A percentile compares a stretch with the other conserved stretches of the same genome.
These are phyloP conservation scores for Aphelinus atriplicis DNA, from an alignment of 1,140 invertebrate species.

Conservation along the genomic window DNA sequence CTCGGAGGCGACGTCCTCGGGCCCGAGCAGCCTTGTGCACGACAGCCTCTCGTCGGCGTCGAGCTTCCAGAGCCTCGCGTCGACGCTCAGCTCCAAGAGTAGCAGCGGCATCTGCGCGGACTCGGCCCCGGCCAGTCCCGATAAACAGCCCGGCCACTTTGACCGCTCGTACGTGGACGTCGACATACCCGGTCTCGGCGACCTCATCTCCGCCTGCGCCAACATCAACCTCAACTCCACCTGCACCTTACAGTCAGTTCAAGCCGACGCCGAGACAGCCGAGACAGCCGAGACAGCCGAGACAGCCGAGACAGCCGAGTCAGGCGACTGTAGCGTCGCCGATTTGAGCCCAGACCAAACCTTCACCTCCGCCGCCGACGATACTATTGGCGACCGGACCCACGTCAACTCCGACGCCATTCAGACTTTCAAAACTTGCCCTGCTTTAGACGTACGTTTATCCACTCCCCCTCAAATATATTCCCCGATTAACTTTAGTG, in stretches of 20 bases:
- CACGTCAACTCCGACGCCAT: not conserved
- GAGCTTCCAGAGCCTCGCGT: conserved; percentile 54
- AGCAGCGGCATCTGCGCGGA: conserved; percentile 51
- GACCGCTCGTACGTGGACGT: conserved; percentile 48
- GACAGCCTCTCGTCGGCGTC: conserved; percentile 55
- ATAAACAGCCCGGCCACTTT: conserved; percentile 28
- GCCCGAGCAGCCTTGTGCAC: conserved; percentile 18
- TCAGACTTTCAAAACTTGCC: conserved; percentile 27
- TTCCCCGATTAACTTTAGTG: no score
- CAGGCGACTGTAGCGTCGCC: not conserved
- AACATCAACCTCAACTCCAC: conserved; percentile 43
- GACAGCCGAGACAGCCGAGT: not conserved
- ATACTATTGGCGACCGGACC: conserved; percentile 18
- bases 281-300: conserved; percentile 30
- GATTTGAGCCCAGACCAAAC: conserved; percentile 53
- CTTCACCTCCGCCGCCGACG: conserved; percentile 52
- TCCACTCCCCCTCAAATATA: not conserved
- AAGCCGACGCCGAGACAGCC: conserved; percentile 32
- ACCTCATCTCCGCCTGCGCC: conserved; percentile 52
- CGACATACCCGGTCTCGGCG: conserved; percentile 52
- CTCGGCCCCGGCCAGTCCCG: conserved; percentile 34
- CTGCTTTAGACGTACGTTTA: conserved; percentile 8
- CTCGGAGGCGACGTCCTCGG: conserved; percentile 42
- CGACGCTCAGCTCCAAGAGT: conserved; percentile 53
- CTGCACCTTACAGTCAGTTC: not conserved